These are phyloP conservation scores for Brienomyrus brachyistius DNA, from an alignment of 2,113 vertebrate species.

Conservation along the genomic window DNA sequence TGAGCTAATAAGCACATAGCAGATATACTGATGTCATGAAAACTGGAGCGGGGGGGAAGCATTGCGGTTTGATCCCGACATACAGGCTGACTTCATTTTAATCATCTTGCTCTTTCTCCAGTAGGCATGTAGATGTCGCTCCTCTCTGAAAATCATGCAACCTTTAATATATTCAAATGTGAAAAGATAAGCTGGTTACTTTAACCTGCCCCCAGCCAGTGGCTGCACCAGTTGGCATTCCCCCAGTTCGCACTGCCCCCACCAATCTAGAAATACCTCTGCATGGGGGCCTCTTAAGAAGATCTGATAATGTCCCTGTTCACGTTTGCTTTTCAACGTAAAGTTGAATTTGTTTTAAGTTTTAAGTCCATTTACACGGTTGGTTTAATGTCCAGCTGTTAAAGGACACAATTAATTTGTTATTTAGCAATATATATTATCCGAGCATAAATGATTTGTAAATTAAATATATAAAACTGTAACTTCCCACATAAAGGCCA, in stretches of 20 bases:
- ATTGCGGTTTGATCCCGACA: conserved; percentile 6
- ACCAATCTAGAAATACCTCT: not conserved
- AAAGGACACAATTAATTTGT: not conserved
- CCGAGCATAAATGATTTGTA: not conserved
- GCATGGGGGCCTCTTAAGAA: not conserved
- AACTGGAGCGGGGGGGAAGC: not conserved
- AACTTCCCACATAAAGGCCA: not conserved
- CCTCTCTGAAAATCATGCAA: not conserved
- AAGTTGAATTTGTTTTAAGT: not conserved
- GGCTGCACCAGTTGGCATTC: not conserved
- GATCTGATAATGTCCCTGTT: not conserved
- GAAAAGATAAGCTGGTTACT: not conserved
- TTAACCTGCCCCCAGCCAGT: not conserved
- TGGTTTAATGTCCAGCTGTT: not conserved
- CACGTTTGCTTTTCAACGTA: not conserved
- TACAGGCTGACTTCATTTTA: not conserved
- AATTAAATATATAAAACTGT: not conserved
- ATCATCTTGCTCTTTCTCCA: not conserved
- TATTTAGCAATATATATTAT: not conserved
- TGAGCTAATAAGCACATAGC: not conserved
- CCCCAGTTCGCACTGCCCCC: not conserved
- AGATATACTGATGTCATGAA: conserved; percentile 3
- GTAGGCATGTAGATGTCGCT: not conserved
- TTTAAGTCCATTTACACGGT: not conserved
- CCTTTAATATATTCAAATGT: not conserved